Conservation (phyloP, 2,113 vertebrate genomes). For the Petroica traversi region DNA sequence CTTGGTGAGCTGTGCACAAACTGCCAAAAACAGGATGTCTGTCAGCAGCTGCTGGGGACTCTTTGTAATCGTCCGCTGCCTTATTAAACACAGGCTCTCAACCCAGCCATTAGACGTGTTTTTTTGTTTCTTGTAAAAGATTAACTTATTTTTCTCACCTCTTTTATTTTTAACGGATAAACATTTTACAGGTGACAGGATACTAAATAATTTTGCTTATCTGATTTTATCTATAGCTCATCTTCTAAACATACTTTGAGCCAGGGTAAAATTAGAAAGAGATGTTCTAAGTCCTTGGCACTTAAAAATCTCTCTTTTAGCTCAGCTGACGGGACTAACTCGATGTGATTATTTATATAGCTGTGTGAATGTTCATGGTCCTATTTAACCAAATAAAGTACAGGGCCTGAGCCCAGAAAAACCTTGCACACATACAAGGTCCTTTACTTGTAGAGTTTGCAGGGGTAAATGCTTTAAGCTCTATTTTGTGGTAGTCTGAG, state of each 20-base stretch:
- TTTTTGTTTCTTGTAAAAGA: background rate
- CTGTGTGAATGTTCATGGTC: background rate
- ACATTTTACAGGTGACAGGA: background rate
- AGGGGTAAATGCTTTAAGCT: background rate
- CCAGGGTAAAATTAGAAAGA: conserved; percentile 48
- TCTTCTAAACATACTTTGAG: conserved; percentile 28
- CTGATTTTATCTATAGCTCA: conserved; percentile 38
- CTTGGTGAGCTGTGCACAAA: background rate
- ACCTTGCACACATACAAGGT: background rate
- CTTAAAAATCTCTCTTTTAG: background rate
- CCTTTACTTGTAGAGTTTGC: background rate
- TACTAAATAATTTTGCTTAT: conserved; percentile 23
- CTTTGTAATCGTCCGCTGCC: background rate
- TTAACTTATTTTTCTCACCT: conserved; percentile 31
- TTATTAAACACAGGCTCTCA: background rate
- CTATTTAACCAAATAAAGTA: conserved; percentile 43
- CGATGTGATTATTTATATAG: conserved; percentile 28
- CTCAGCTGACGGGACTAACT: background rate
- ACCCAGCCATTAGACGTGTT: background rate
- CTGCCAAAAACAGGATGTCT: background rate
- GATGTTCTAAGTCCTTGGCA: conserved; percentile 35
- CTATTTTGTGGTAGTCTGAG: background rate
- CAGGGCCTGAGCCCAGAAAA: background rate
- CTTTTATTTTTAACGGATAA: conserved; percentile 3
- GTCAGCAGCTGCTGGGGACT: background rate